Evolutionary conservation across 2,888 invertebrate species (phyloP).

Genomic region (Eristalinus sepulchralis): DNA sequence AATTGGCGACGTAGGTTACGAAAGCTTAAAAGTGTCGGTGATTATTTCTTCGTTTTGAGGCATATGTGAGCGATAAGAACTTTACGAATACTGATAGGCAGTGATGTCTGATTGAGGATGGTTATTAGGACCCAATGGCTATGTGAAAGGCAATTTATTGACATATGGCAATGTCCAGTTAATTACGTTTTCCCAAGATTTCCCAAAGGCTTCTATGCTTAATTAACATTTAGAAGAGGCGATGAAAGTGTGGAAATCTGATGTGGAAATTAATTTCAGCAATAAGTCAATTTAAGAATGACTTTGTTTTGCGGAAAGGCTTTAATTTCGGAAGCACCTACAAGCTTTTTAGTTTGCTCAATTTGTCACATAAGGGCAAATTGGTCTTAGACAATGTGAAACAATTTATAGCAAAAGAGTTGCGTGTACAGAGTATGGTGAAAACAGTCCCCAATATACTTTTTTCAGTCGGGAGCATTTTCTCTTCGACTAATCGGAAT

Average conservation of each 20-base stretch:
- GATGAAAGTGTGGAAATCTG: background rate
- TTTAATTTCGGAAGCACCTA: background rate
- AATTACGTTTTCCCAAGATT: background rate
- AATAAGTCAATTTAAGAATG: background rate
- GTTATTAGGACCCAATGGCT: background rate
- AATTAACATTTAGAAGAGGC: background rate
- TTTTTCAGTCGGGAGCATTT: too few relatives aligned
- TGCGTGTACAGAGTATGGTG: too few relatives aligned
- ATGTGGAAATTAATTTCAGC: background rate
- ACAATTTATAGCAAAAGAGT: too few relatives aligned
- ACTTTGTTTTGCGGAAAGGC: background rate
- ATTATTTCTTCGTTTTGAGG: background rate
- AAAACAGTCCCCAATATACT: too few relatives aligned
- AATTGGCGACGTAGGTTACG: background rate
- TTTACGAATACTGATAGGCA: background rate
- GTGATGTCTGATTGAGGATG: background rate
- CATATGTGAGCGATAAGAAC: background rate
- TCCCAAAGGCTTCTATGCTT: background rate
- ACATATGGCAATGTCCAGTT: background rate
- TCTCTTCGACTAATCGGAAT: too few relatives aligned
- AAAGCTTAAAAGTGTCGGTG: background rate
- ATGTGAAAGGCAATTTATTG: background rate
- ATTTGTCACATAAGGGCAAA: too few relatives aligned
- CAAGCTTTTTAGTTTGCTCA: too few relatives aligned
- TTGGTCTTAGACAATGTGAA: too few relatives aligned